Evolutionary conservation across 2,797 vertebrate genomes (phyloP).

Genomic region (Rhinella marina): DNA sequence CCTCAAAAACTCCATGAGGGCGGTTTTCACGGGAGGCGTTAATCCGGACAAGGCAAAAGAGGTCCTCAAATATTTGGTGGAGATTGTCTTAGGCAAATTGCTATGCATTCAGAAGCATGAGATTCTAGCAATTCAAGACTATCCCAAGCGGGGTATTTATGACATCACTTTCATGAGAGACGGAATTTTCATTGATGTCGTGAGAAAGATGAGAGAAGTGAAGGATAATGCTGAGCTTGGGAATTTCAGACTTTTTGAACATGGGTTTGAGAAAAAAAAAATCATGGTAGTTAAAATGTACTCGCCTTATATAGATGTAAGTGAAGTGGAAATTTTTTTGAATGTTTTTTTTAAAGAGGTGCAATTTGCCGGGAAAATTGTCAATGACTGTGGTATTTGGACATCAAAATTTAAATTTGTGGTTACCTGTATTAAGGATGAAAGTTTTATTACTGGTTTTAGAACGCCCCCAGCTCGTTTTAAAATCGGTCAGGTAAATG

Average conservation of each 20-base stretch:
- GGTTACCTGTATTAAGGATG: fast-evolving
- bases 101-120: fast-evolving
- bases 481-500: not conserved
- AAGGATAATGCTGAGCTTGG: no score
- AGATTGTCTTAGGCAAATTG: fast-evolving
- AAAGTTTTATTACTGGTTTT: fast-evolving
- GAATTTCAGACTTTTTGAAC: no score
- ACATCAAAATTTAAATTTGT: not conserved
- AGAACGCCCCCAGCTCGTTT: not conserved
- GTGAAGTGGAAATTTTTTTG: fast-evolving
- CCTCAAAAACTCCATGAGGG: no score
- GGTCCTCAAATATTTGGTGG: not conserved
- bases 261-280: no score
- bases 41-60: no score
- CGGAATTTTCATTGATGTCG: no score
- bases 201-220: no score
- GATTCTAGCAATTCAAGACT: not conserved
- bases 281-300: no score
- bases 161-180: not conserved
- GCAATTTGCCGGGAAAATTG: not conserved
- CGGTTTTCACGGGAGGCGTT: fast-evolving
- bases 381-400: not conserved
- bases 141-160: fast-evolving
- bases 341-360: not conserved
- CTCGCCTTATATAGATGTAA: no score